Base-by-base conservation (phyloP, 2,888 invertebrate species). In the Cheilosia pagana region DNA sequence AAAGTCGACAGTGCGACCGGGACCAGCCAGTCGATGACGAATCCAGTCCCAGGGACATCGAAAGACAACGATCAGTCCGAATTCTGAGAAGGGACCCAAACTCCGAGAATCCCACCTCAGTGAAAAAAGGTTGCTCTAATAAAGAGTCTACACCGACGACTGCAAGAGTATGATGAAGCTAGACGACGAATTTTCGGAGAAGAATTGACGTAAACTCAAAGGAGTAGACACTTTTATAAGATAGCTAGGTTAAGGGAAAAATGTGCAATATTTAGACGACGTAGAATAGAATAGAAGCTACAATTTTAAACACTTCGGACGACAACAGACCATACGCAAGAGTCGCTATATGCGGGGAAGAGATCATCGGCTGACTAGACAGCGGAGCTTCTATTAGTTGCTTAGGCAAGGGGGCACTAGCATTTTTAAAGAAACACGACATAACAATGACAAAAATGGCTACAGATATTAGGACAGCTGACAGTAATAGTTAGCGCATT, bases 361-460 rank as follows among this genome's bases (percentile, higher is more conserved):
- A 68, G 2, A 2, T 68, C 1, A 0, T n/a, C n/a, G 68, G 57
- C 3, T 19, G 57, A 4, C 12, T 68, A 16, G 57, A 68, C 43
- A 55, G 68, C 39, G 45, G 55, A n/a, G 55, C 53, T 3, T 55
- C 53, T 3, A 35, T 55, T 16, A 55, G 41, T 2, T 53, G 43
- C 41, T 25, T 68, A 31, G 68, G 68, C 6, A 68, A 43, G 23
- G 57, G 19, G 3, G 48, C 48, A 50, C 12, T 50, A 6, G 10
- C 53, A 8, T 53, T 67, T 53, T 67, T 2, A 12, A 4, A 41
- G n/a, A 12, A 41, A n/a, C 41, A 41, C n/a, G n/a, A 41, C n/a
- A 41, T 41, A n/a, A 14, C 25, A 16, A 65, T 52, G 23, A 65
- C 21, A n/a, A 39, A 39, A n/a, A 65, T 65, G 65, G n/a, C 50